Conservation (phyloP, 2,888 invertebrate genomes). For the Sycophila texana region DNA sequence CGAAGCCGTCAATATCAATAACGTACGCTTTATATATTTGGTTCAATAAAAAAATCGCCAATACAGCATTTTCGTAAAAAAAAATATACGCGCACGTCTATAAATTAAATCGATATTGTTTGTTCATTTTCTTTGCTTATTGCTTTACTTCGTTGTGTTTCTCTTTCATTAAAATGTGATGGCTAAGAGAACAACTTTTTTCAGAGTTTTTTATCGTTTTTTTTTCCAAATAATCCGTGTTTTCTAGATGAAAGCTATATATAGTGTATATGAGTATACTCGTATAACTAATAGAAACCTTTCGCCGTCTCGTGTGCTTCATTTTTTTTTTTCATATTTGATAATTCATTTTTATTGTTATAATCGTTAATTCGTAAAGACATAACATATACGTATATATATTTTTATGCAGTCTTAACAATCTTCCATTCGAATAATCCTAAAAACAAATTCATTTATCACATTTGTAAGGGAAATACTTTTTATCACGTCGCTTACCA, state of each 20-base stretch:
- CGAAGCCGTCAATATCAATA: neutral
- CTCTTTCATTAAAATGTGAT: conserved; percentile 1
- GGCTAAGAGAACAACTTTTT: conserved; percentile 23
- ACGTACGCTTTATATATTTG: neutral
- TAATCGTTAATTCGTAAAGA: neutral
- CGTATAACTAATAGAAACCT: conserved; percentile 49
- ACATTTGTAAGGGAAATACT: conserved; percentile 28
- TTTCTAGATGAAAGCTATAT: conserved; percentile 6
- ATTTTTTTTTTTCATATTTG: neutral
- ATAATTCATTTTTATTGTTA: conserved; percentile 4
- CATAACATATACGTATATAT: conserved; percentile 1
- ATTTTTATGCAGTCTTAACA: conserved; percentile 45
- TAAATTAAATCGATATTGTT: conserved; percentile 23
- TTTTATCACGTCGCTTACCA: conserved; percentile 34
- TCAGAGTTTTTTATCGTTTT: neutral
- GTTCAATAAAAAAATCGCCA: conserved; percentile 21
- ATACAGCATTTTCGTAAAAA: conserved; percentile 39
- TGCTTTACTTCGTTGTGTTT: neutral
- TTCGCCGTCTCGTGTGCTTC: conserved; percentile 28
- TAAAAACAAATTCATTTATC: conserved; percentile 44
- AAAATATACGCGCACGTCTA: conserved; percentile 37
- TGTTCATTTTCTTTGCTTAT: neutral
- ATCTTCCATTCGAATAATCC: conserved; percentile 51
- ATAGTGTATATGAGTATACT: conserved; percentile 24
- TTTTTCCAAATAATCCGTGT: neutral